Conservation (phyloP, 2,113 vertebrate genomes). For the Chelonoidis abingdonii region DNA sequence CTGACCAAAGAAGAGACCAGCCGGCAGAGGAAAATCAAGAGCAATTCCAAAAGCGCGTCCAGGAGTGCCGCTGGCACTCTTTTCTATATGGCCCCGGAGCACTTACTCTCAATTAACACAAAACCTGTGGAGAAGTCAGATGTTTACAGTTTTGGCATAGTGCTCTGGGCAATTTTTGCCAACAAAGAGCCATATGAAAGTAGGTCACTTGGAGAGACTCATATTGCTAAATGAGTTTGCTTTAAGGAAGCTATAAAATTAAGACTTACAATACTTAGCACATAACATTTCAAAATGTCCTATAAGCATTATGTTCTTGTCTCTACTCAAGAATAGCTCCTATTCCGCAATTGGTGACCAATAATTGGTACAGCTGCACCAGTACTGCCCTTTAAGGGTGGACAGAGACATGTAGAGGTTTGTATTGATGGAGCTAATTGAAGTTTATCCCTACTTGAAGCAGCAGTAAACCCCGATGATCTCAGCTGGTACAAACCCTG, state of each 20-base stretch:
- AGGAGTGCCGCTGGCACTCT: conserved; percentile 88
- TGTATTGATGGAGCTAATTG: not conserved
- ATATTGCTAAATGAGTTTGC: not conserved
- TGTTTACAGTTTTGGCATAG: conserved; percentile 95
- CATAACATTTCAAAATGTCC: not conserved
- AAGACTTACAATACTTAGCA: not conserved
- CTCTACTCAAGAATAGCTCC: accelerated
- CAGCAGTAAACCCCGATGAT: not conserved
- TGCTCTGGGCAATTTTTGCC: conserved; percentile 93
- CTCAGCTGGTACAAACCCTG: not conserved
- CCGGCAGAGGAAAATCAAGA: conserved; percentile 73
- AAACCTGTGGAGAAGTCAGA: conserved; percentile 92
- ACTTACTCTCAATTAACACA: conserved; percentile 83
- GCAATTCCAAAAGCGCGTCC: not conserved
- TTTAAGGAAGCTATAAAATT: not conserved
- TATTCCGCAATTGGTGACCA: not conserved
- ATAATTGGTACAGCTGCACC: not conserved
- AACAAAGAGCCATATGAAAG: conserved; percentile 90
- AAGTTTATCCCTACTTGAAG: not conserved
- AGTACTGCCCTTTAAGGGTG: not conserved
- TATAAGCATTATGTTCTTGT: not conserved
- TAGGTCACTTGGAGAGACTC: conserved; percentile 70
- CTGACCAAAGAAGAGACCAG: conserved; percentile 88
- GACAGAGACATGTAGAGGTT: not conserved
- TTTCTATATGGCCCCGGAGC: conserved; percentile 96